Evolutionary conservation across 2,797 vertebrate species (phyloP), one percentile per base, ranked within the genome.

Genomic region (Sphaeramia orbicularis): DNA sequence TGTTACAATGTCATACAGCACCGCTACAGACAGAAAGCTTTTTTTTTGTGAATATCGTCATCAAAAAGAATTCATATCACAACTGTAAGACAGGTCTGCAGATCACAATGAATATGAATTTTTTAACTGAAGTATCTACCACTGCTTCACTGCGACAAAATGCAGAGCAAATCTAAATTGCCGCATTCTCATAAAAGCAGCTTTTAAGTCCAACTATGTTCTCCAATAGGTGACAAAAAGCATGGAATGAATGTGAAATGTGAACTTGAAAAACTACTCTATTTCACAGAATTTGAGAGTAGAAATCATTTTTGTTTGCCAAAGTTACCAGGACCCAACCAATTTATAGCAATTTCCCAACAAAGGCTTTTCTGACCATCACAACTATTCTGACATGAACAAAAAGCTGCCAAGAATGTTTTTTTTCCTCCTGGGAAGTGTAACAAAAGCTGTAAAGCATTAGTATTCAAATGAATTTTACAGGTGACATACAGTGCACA

Each of bases 401-500:
- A 69, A 16, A 69, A 54, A 68, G 57, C 50, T 53, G 47, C 36
- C 36, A 37, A 55, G 53, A 30, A 41, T 6, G 1, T 51, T 40
- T 44, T 51, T 16, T 38, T 12, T 38, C 45, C 71, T 40, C 13
- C 45, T 42, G 71, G 72, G 62, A 78, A 65, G 14, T 19, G 16
- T 38, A 38, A 83, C 80, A 78, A 85, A 80, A 56, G 64, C 78
- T 53, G 43, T 35, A 41, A 61, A 40, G 67, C 76, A 75, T 86
- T 75, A 82, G 68, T 47, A 86, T 85, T 87, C 52, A 87, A 87
- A 88, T 78, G 38, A 72, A 65, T 88, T 92, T 89, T 80, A 86
- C 86, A 89, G 85, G 79, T 85, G 86, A 80, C 68, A 44, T 74
- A n/a, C 69, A n/a, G 50, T 1, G 35, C 72, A 87, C 78, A 90